Conservation (phyloP, 1,140 invertebrate species). For the Monochamus saltuarius region DNA sequence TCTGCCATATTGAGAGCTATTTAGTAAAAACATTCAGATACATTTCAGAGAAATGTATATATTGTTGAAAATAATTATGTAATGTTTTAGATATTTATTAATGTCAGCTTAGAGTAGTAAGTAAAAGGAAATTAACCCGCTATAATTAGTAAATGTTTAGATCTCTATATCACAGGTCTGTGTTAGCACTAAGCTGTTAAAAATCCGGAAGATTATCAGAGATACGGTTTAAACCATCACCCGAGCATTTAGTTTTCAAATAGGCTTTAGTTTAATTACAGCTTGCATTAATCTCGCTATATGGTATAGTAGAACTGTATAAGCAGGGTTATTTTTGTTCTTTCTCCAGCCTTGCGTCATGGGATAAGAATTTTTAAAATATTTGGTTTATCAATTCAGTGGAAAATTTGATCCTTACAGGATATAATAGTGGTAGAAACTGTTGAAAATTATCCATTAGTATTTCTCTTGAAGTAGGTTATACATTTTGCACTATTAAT, state of each 20-base stretch:
- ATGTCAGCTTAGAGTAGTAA: slow-evolving; percentile 45
- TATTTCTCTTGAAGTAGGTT: no score
- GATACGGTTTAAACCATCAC: slow-evolving; percentile 25
- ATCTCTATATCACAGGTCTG: slow-evolving; percentile 38
- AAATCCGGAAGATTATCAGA: slow-evolving; percentile 23
- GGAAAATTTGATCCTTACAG: no score
- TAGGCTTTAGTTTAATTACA: slow-evolving; percentile 8
- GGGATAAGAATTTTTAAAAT: not conserved
- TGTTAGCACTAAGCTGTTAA: slow-evolving; percentile 38
- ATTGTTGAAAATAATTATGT: slow-evolving; percentile 44
- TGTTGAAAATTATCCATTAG: no score
- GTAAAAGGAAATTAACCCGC: slow-evolving; percentile 32
- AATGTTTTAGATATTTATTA: slow-evolving; percentile 51
- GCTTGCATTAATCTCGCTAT: slow-evolving; percentile 3
- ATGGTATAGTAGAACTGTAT: slow-evolving; percentile 4
- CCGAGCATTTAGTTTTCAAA: slow-evolving; percentile 22
- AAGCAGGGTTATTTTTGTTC: not conserved
- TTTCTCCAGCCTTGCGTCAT: no score
- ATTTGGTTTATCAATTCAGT: not conserved
- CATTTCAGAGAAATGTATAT: slow-evolving; percentile 48
- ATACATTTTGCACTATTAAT: no score
- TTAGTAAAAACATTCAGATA: slow-evolving; percentile 33
- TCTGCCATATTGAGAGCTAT: slow-evolving; percentile 18
- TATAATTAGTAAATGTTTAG: slow-evolving; percentile 44
- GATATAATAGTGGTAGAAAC: no score